Conservation (phyloP, 2,113 vertebrate genomes). For the Galeopterus variegatus region DNA sequence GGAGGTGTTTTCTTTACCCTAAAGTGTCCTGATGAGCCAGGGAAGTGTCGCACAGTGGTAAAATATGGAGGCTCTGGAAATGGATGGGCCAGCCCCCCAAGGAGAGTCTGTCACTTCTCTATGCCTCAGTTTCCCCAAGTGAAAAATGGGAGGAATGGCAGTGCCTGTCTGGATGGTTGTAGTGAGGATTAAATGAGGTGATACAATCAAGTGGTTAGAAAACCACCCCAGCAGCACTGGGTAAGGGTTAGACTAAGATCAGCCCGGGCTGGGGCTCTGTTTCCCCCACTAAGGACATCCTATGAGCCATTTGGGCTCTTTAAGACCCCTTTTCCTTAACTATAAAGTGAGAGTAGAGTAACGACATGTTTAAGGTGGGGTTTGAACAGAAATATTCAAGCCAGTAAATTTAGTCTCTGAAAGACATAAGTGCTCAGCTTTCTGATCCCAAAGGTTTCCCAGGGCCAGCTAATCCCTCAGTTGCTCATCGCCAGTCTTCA, state of each 20-base stretch:
- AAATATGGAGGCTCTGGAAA: not conserved
- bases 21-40: not conserved
- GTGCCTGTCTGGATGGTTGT: no score
- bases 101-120: not conserved
- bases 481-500: rapidly evolving
- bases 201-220: rapidly evolving
- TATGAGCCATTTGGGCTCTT: not conserved
- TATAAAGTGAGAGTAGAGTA: not conserved
- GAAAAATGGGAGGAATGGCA: not conserved
- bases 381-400: not conserved
- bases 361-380: not conserved
- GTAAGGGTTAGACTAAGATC: no score
- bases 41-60: not conserved
- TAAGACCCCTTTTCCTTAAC: not conserved
- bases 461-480: not conserved
- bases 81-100: rapidly evolving
- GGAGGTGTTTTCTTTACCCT: not conserved
- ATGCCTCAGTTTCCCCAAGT: not conserved
- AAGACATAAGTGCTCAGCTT: not conserved
- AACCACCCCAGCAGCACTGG: no score
- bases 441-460: not conserved
- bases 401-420: not conserved
- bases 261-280: not conserved
- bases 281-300: rapidly evolving
- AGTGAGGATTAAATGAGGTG: no score